Evolutionary conservation across 2,113 vertebrate genomes (phyloP).

Genomic region (Forbesichthys papilliferus): DNA sequence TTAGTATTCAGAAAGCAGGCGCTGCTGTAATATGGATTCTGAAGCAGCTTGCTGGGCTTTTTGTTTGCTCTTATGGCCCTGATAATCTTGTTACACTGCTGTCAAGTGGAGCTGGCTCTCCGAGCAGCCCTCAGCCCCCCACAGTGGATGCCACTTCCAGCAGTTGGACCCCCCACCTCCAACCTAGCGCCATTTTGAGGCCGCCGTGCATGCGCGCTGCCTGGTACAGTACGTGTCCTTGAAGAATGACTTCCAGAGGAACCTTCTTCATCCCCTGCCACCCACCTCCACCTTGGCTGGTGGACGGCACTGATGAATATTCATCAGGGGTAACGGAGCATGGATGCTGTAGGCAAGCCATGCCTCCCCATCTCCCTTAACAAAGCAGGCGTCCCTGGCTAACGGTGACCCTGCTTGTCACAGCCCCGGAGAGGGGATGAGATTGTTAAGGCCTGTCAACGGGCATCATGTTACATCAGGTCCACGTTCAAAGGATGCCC

Average conservation of each 20-base stretch:
- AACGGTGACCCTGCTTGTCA: conserved; percentile 69
- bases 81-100: conserved; percentile 74
- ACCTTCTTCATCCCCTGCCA: conserved; percentile 63
- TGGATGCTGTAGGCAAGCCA: conserved; percentile 45
- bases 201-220: conserved; percentile 65
- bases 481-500: conserved; percentile 32
- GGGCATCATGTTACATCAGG: conserved; percentile 64
- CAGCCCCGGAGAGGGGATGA: conserved; percentile 52
- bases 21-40: conserved; percentile 63
- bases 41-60: conserved; percentile 61
- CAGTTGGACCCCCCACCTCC: conserved; percentile 38
- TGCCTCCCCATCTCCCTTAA: conserved; percentile 48
- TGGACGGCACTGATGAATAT: conserved; percentile 69
- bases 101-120: conserved; percentile 69
- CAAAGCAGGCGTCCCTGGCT: conserved; percentile 61
- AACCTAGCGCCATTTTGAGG: conserved; percentile 65
- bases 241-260: conserved; percentile 72
- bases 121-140: conserved; percentile 52
- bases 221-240: conserved; percentile 67
- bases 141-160: conserved; percentile 53
- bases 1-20: conserved; percentile 67
- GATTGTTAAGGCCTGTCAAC: conserved; percentile 65
- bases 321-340: conserved; percentile 53
- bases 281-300: conserved; percentile 56
- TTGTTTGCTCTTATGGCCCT: conserved; percentile 71